Evolutionary conservation across 1,140 invertebrate species (phyloP).

Genomic region (Ericerus pela): DNA sequence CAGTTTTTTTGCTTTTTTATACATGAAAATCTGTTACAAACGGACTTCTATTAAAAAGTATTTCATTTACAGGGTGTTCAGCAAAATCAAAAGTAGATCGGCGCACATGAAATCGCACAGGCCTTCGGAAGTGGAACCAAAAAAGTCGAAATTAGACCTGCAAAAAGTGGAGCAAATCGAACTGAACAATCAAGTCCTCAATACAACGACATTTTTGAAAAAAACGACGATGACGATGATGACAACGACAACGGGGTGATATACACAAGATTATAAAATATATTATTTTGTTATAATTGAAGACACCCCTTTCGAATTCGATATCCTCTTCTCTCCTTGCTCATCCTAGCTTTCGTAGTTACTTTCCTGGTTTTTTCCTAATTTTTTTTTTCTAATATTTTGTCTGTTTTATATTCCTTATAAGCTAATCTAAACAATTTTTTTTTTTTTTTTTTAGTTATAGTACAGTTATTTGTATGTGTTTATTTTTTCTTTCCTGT

Average conservation of each 20-base stretch:
- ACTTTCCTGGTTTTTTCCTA: background rate
- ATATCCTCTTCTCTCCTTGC: slow-evolving; percentile 9
- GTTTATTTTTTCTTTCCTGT: background rate
- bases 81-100: slow-evolving; percentile 93
- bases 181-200: background rate
- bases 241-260: too few species aligned
- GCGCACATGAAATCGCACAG: slow-evolving; percentile 96
- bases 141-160: slow-evolving; percentile 28
- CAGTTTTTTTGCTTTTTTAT: too few species aligned
- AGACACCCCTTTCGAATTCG: background rate
- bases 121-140: slow-evolving; percentile 50
- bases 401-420: background rate
- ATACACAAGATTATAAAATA: background rate
- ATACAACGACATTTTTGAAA: background rate
- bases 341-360: slow-evolving; percentile 9
- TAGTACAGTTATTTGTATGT: background rate
- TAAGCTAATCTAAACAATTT: background rate
- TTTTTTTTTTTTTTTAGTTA: background rate
- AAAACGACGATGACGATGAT: background rate
- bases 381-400: background rate
- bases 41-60: too few species aligned
- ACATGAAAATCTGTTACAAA: too few species aligned
- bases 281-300: background rate
- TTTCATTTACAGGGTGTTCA: slow-evolving; percentile 71
- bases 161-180: slow-evolving; percentile 21